Evolutionary conservation across 1,140 invertebrate genomes (phyloP), one percentile per base, ranked within the genome.

Genomic region (Tigriopus japonicus): DNA sequence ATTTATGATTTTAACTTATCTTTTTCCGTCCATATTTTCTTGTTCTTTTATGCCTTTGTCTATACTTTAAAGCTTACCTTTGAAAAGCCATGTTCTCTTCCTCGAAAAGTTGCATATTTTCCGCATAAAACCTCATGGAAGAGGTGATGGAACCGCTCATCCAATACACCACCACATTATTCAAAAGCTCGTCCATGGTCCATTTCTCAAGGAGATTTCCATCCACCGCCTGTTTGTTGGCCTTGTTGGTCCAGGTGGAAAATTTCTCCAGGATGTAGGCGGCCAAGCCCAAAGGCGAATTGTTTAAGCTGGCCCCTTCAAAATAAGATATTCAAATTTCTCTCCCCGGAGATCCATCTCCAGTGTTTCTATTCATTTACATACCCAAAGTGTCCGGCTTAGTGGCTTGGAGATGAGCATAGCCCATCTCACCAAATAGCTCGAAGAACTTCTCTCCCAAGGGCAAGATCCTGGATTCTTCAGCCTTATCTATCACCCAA

Each of bases 141-240:
- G 45, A 21, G 3, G 21, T 49, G 21, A 49, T 49, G 45, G 2
- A 17, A 21, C 45, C 45, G 21, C 21, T 49, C n/a, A 49, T 49
- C 81, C 86, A 94, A 69, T 92, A 94, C 28, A 92, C 70, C 84
- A 90, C 92, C 0, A 93, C 68, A 67, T 90, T 89, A 63, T 91
- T 89, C 3, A 94, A 71, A 3, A 93, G 70, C 64, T 88, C 83
- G 54, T 87, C 83, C 52, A 83, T 70, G 6, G 73, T 70, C 66
- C 76, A 82, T 63, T 78, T 78, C 42, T 71, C 63, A 0, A 76
- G 74, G 0, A 92, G 67, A 0, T 85, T 85, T 15, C 87, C 88
- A 69, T 92, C 85, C 0, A 72, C 66, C 17, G 76, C 68, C 0
- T 73, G 56, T 62, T 70, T 72, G 63, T 77, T 79, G 1, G 75